Evolutionary conservation across 2,797 vertebrate genomes (phyloP).

Genomic region (Bradypodion pumilum): DNA sequence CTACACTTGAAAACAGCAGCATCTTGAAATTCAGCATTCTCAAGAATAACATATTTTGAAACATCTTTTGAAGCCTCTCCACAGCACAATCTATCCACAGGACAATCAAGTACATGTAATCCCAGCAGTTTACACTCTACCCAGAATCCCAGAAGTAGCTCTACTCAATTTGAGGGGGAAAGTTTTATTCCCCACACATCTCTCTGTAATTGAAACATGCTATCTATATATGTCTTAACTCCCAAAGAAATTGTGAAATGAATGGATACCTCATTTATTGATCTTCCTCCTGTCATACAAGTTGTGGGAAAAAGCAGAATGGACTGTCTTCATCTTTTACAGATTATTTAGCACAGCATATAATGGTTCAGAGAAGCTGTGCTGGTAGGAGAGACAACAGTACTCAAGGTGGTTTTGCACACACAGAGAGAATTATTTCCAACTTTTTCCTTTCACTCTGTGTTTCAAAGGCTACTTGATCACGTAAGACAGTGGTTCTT

Average conservation of each 20-base stretch:
- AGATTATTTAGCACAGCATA: conserved; percentile 8
- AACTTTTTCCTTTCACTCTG: conserved; percentile 7
- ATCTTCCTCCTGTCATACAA: conserved; percentile 5
- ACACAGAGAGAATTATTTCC: background rate
- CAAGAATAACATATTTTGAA: background rate
- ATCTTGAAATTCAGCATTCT: background rate
- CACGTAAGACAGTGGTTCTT: background rate
- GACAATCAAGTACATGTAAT: background rate
- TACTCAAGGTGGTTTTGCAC: background rate
- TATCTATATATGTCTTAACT: background rate
- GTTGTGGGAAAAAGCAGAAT: background rate
- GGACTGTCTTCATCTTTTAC: background rate
- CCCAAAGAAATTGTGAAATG: background rate
- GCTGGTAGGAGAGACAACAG: background rate
- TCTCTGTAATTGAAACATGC: background rate
- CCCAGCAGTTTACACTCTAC: background rate
- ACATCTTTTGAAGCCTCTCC: background rate
- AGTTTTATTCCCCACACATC: background rate
- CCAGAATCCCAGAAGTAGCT: background rate
- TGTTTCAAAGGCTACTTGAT: background rate
- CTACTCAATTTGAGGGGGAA: background rate
- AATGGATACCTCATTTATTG: background rate
- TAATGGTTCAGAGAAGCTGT: conserved; percentile 6
- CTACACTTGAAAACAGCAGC: background rate
- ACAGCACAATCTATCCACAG: background rate